Conservation (phyloP, 2,113 vertebrate genomes). For the Archocentrus centrarchus region DNA sequence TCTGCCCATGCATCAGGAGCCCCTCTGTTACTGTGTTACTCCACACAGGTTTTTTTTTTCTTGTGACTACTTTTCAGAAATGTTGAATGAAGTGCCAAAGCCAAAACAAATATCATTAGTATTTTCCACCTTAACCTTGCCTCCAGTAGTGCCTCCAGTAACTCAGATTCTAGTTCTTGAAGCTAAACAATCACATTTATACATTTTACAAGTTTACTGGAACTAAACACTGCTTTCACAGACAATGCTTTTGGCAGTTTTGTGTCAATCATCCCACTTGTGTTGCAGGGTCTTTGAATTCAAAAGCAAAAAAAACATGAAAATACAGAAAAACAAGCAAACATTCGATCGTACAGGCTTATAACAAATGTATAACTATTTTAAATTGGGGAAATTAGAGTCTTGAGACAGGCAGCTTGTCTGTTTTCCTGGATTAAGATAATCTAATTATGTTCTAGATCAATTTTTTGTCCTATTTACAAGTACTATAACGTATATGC, state of each 20-base stretch:
- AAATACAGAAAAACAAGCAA: background rate
- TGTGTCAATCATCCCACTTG: background rate
- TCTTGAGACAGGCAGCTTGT: background rate
- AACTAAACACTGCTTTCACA: background rate
- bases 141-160: conserved; percentile 6
- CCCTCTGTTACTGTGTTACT: background rate
- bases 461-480: background rate
- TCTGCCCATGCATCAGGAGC: background rate
- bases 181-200: background rate
- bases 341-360: background rate
- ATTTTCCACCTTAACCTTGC: conserved; percentile 5
- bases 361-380: background rate
- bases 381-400: background rate
- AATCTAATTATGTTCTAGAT: background rate
- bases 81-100: conserved; percentile 7
- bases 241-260: conserved; percentile 12
- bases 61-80: background rate
- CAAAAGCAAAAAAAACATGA: background rate
- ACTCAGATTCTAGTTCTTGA: background rate
- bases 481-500: background rate
- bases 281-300: background rate
- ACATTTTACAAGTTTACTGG: background rate
- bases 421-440: background rate
- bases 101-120: background rate
- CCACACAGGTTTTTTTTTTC: background rate